Conservation (phyloP, 1,140 invertebrate species). For the Pemphigus obesinymphae region DNA sequence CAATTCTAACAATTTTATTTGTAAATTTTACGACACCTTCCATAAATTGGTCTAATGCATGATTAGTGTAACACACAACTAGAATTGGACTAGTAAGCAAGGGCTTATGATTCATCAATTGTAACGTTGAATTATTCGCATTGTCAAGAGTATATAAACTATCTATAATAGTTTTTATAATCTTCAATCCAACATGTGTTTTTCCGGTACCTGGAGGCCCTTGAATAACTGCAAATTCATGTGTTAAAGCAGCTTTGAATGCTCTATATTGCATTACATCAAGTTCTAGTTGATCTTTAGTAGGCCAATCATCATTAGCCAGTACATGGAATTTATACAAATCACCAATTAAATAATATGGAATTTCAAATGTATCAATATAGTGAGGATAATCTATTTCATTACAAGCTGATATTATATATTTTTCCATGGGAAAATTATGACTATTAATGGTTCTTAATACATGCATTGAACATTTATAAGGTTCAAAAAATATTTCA, state of each 20-base stretch:
- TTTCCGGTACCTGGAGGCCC: constrained; percentile 77
- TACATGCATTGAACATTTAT: constrained; percentile 60
- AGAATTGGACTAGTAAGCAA: constrained; percentile 60
- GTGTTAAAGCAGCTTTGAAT: constrained; percentile 57
- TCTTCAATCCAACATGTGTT: constrained; percentile 67
- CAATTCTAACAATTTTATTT: constrained; percentile 63
- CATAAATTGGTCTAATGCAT: constrained; percentile 86
- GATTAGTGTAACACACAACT: constrained; percentile 80
- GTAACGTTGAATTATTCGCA: neutral
- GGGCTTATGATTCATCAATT: too few species aligned
- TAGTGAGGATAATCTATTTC: constrained; percentile 45
- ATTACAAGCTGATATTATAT: constrained; percentile 56
- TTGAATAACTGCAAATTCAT: constrained; percentile 71
- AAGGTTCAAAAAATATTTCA: constrained; percentile 65
- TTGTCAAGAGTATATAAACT: constrained; percentile 53
- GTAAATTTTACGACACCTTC: constrained; percentile 61
- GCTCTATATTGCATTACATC: constrained; percentile 60
- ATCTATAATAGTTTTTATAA: constrained; percentile 58
- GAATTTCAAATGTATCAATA: constrained; percentile 36
- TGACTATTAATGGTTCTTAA: constrained; percentile 55
- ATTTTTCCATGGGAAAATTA: constrained; percentile 61
- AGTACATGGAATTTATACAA: constrained; percentile 43
- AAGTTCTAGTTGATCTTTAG: constrained; percentile 51
- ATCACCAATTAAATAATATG: neutral
- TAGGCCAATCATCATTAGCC: constrained; percentile 51